Conservation (phyloP, 2,113 vertebrate genomes). For the Orycteropus afer region DNA sequence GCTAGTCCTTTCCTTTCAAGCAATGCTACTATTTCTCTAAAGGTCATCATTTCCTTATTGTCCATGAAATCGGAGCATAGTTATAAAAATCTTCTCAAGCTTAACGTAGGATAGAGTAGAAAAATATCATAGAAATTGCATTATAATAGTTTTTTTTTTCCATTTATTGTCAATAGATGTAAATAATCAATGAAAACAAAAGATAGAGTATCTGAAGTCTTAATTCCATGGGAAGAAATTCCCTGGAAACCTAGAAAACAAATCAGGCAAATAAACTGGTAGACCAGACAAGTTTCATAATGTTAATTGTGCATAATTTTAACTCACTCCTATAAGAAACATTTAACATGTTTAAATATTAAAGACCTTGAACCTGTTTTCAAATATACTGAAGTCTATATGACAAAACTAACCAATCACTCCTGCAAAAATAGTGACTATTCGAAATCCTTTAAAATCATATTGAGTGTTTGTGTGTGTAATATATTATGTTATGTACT, state of each 20-base stretch:
- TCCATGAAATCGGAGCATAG: background rate
- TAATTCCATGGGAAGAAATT: slow-evolving; percentile 25
- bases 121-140: slow-evolving; percentile 10
- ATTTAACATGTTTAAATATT: background rate
- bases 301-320: slow-evolving; percentile 2
- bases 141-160: background rate
- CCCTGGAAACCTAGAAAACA: slow-evolving; percentile 33
- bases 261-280: background rate
- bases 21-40: background rate
- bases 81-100: slow-evolving; percentile 26
- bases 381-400: background rate
- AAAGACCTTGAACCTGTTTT: slow-evolving; percentile 5
- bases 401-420: background rate
- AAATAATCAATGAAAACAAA: slow-evolving; percentile 8
- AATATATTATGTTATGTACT: background rate
- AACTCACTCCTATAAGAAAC: slow-evolving; percentile 1
- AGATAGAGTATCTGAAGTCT: background rate
- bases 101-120: background rate
- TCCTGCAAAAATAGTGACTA: slow-evolving; percentile 21
- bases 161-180: slow-evolving; percentile 13
- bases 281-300: background rate
- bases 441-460: slow-evolving; percentile 20
- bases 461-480: background rate
- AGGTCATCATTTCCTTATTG: background rate
- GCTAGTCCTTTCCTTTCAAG: background rate